These are phyloP conservation scores for Hydraecia micacea DNA, from an alignment of 2,888 invertebrate genomes.

Conservation along the genomic window DNA sequence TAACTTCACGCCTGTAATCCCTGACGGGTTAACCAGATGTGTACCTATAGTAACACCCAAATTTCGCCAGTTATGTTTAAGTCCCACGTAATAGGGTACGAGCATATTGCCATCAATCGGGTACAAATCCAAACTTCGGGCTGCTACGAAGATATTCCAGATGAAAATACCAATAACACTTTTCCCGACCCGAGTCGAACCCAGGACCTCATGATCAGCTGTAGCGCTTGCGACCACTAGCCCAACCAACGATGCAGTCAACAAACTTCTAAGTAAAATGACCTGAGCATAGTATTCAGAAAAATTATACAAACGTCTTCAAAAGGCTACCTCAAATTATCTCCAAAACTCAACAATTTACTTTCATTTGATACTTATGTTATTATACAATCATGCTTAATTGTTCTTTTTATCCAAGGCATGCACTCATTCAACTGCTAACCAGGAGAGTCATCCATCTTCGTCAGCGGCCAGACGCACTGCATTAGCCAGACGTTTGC, in stretches of 20 bases:
- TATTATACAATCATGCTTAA: conserved; percentile 65
- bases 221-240: background rate
- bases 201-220: background rate
- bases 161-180: background rate
- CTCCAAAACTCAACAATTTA: conserved; percentile 55
- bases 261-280: background rate
- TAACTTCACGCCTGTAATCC: background rate
- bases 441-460: conserved; percentile 86
- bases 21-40: background rate
- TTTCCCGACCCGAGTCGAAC: background rate
- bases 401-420: conserved; percentile 69
- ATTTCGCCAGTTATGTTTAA: background rate
- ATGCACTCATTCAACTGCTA: conserved; percentile 83
- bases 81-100: background rate
- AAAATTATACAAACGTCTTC: conserved; percentile 9
- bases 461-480: conserved; percentile 84
- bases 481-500: conserved; percentile 83
- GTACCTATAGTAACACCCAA: background rate
- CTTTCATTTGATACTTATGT: conserved; percentile 59
- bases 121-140: background rate
- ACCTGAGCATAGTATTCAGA: background rate
- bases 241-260: background rate
- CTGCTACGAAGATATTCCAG: background rate
- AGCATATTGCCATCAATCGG: background rate
- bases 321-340: conserved; percentile 32